These are phyloP conservation scores for Perca flavescens DNA, from an alignment of 2,113 vertebrate genomes.

Conservation along the genomic window DNA sequence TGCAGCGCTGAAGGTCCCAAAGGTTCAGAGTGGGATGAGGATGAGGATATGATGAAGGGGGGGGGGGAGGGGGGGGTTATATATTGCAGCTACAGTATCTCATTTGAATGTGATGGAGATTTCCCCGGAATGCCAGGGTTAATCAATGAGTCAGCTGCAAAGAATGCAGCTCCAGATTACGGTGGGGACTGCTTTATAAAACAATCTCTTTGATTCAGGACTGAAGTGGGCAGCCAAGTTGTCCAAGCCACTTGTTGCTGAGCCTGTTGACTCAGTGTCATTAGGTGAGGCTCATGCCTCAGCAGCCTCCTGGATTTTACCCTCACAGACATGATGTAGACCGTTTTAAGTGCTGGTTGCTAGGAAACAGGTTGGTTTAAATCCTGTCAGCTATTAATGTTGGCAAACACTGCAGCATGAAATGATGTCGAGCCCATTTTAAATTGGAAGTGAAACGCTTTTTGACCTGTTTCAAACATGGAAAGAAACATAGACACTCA, in stretches of 20 bases:
- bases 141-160: slow-evolving; percentile 50
- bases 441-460: neutral
- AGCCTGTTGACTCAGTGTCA: slow-evolving; percentile 16
- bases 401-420: slow-evolving; percentile 23
- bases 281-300: slow-evolving; percentile 6
- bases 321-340: neutral
- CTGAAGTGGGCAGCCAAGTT: slow-evolving; percentile 2
- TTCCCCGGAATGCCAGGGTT: slow-evolving; percentile 47
- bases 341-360: slow-evolving; percentile 15
- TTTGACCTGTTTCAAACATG: too few relatives aligned
- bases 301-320: slow-evolving; percentile 1
- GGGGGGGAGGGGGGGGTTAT: neutral
- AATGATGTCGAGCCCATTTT: neutral
- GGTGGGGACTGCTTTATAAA: neutral
- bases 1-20: neutral
- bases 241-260: neutral
- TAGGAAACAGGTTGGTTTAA: slow-evolving; percentile 34
- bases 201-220: slow-evolving; percentile 19
- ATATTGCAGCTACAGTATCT: slow-evolving; percentile 5
- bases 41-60: neutral
- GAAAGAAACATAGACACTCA: too few relatives aligned
- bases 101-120: slow-evolving; percentile 59
- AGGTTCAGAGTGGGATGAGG: neutral
- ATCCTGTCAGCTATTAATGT: slow-evolving; percentile 6
- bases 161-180: slow-evolving; percentile 21